Percentiles rank a stretch among this genome's conserved stretches.
Evolutionary conservation across 2,113 vertebrate genomes (phyloP).

Genomic region (Petrocephalus microphthalmus): DNA sequence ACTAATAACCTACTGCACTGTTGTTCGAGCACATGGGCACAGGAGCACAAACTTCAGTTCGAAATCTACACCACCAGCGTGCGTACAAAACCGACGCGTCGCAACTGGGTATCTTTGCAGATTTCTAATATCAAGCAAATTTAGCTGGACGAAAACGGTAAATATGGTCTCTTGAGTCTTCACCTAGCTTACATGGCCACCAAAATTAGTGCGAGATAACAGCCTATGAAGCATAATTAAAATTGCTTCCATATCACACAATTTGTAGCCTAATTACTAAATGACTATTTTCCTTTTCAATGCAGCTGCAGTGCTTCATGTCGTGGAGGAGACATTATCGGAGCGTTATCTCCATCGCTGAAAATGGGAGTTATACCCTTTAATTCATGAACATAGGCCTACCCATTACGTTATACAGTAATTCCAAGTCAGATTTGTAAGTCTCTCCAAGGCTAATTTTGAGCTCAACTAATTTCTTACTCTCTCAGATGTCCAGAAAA

Average conservation of each 20-base stretch:
- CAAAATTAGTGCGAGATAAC: background rate
- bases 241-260: background rate
- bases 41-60: background rate
- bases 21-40: background rate
- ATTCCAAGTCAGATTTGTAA: background rate
- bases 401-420: conserved; percentile 9
- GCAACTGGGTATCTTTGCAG: background rate
- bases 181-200: background rate
- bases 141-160: background rate
- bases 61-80: background rate
- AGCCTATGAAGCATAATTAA: background rate
- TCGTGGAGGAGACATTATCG: background rate
- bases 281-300: background rate
- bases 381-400: conserved; percentile 25
- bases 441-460: background rate
- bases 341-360: background rate
- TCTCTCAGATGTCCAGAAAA: background rate
- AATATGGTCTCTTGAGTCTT: background rate
- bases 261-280: background rate
- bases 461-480: conserved; percentile 2
- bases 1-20: background rate
- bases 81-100: background rate
- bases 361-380: background rate
- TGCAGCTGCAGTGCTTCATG: background rate
- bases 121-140: background rate